Conservation (phyloP, 2,113 vertebrate species). For the Mohoua ochrocephala region DNA sequence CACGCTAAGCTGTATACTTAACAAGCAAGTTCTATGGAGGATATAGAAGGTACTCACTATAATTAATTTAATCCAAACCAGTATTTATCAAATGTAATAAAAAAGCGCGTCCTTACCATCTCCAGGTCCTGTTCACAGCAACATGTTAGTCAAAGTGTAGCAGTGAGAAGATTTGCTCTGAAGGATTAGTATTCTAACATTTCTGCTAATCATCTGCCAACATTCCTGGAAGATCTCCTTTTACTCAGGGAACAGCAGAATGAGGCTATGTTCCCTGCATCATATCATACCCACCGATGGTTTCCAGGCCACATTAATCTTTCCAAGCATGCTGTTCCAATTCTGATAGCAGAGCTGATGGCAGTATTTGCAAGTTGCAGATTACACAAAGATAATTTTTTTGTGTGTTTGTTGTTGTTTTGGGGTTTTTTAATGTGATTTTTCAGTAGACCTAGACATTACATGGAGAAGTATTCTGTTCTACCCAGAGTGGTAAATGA, state of each 20-base stretch:
- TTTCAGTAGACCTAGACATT: not conserved
- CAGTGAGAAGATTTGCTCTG: conserved; percentile 38
- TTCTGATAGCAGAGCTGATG: not conserved
- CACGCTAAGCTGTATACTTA: not conserved
- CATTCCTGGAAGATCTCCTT: conserved; percentile 63
- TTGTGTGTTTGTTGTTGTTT: not conserved
- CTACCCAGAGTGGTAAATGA: not conserved
- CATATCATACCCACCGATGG: not conserved
- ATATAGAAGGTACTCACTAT: not conserved
- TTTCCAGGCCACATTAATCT: not conserved
- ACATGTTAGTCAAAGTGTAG: not conserved
- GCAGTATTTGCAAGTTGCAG: not conserved
- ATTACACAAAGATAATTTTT: not conserved
- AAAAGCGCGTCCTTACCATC: conserved; percentile 36
- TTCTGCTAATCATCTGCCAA: conserved; percentile 48
- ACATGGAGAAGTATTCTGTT: not conserved
- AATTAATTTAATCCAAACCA: not conserved
- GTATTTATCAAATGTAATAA: not conserved
- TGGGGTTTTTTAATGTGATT: not conserved
- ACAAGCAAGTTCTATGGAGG: not conserved
- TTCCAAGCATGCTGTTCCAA: not conserved
- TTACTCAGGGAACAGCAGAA: conserved; percentile 60
- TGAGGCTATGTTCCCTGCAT: conserved; percentile 4
- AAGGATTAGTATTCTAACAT: conserved; percentile 6
- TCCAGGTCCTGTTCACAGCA: not conserved